A percentile compares a stretch with the other conserved stretches of the same genome.
Conservation (phyloP, 1,140 invertebrate species). For the Samia ricini region DNA sequence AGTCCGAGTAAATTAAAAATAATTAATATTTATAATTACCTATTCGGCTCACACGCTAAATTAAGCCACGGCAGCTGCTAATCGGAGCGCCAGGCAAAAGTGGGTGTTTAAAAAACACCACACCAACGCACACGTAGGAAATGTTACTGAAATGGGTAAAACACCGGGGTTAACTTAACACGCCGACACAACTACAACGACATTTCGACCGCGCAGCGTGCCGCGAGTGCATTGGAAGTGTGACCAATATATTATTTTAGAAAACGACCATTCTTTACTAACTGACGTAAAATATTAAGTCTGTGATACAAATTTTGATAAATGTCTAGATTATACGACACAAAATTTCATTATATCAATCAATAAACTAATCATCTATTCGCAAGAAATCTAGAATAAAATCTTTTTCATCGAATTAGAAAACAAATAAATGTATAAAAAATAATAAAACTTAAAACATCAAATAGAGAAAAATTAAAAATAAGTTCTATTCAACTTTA, state of each 20-base stretch:
- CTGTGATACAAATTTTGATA: too few relatives aligned
- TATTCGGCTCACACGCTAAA: not conserved
- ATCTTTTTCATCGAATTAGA: too few relatives aligned
- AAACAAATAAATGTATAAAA: too few relatives aligned
- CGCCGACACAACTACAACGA: not conserved
- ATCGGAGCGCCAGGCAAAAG: slow-evolving; percentile 1
- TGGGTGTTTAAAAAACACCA: not conserved
- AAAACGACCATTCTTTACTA: not conserved
- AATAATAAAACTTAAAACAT: too few relatives aligned
- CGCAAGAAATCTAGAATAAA: too few relatives aligned
- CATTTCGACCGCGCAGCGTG: not conserved
- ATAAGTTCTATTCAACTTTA: too few relatives aligned
- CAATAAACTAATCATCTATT: too few relatives aligned
- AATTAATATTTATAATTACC: not conserved
- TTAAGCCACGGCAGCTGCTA: not conserved
- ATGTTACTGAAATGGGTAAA: not conserved
- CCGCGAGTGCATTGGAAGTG: not conserved
- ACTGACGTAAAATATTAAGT: too few relatives aligned
- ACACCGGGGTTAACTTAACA: not conserved
- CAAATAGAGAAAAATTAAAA: too few relatives aligned
- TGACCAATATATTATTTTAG: not conserved
- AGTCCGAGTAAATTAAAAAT: not conserved
- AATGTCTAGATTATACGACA: too few relatives aligned
- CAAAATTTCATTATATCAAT: too few relatives aligned
- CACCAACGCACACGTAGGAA: slow-evolving; percentile 3